Conservation (phyloP, 2,113 vertebrate genomes). For the human region DNA sequence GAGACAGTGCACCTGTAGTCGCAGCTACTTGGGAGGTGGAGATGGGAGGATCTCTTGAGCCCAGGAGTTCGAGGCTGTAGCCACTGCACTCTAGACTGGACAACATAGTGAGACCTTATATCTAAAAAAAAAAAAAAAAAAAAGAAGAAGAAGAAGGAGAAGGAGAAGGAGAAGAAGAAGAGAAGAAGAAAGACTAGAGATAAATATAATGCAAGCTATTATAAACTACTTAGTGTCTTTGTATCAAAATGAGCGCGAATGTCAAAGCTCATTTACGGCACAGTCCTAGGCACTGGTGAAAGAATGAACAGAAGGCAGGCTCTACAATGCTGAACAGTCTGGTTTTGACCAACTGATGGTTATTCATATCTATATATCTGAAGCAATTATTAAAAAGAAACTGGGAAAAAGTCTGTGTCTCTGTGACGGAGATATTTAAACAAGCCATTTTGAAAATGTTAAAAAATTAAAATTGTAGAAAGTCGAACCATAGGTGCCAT, state of each 20-base stretch:
- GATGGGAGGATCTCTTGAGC: not conserved
- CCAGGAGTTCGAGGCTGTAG: not conserved
- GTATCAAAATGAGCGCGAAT: not conserved
- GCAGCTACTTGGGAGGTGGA: not conserved
- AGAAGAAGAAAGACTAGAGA: not conserved
- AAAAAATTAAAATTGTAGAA: constrained; percentile 73
- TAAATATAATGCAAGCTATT: not conserved
- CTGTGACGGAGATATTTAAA: constrained; percentile 53
- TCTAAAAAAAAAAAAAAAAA: no score
- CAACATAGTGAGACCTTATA: not conserved
- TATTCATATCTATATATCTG: not conserved
- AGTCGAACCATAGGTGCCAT: constrained; percentile 67
- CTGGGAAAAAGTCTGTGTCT: not conserved
- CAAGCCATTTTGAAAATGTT: constrained; percentile 61
- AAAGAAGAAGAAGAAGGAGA: no score
- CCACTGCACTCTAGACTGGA: not conserved
- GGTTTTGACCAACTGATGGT: not conserved
- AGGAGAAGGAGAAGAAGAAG: accelerated
- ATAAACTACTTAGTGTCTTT: not conserved
- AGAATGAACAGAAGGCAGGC: not conserved
- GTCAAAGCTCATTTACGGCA: not conserved
- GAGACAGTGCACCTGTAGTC: not conserved
- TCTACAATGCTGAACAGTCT: not conserved
- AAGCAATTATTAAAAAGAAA: constrained; percentile 55
- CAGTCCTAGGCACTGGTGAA: not conserved